Conservation (phyloP, 1,140 invertebrate genomes). For the Microvelia longipes region DNA sequence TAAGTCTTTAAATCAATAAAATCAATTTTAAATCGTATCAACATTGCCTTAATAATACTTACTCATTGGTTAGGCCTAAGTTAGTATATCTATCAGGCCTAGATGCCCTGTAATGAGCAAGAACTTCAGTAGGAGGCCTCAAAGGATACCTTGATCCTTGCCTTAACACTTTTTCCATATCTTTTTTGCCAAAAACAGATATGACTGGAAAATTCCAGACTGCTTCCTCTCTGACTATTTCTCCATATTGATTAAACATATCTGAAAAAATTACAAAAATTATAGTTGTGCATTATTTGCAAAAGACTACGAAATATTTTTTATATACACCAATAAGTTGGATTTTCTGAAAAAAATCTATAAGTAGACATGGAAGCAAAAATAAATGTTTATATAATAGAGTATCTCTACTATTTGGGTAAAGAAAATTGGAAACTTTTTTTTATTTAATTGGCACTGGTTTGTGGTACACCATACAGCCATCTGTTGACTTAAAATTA, state of each 20-base stretch:
- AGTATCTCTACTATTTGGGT: too few species aligned
- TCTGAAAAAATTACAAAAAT: conserved; percentile 32
- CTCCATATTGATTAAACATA: conserved; percentile 53
- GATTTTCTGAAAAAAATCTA: too few species aligned
- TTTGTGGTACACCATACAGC: too few species aligned
- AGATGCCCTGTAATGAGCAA: conserved; percentile 55
- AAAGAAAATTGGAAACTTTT: too few species aligned
- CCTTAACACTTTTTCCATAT: conserved; percentile 61
- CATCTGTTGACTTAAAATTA: too few species aligned
- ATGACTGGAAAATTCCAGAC: conserved; percentile 57
- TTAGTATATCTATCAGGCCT: conserved; percentile 62
- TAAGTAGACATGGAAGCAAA: too few species aligned
- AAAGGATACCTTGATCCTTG: conserved; percentile 52
- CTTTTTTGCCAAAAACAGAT: conserved; percentile 52
- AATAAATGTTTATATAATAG: too few species aligned
- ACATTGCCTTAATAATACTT: too few species aligned
- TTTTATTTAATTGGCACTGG: too few species aligned
- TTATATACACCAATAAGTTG: too few species aligned
- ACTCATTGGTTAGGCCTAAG: conserved; percentile 67
- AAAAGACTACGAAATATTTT: not conserved
- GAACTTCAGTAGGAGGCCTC: conserved; percentile 66
- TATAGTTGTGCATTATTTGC: conserved; percentile 8
- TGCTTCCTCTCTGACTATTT: conserved; percentile 58
- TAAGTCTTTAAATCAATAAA: too few species aligned
- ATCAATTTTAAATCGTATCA: too few species aligned